Conservation (phyloP, 2,113 vertebrate genomes). For the Microcebus jonahi region DNA sequence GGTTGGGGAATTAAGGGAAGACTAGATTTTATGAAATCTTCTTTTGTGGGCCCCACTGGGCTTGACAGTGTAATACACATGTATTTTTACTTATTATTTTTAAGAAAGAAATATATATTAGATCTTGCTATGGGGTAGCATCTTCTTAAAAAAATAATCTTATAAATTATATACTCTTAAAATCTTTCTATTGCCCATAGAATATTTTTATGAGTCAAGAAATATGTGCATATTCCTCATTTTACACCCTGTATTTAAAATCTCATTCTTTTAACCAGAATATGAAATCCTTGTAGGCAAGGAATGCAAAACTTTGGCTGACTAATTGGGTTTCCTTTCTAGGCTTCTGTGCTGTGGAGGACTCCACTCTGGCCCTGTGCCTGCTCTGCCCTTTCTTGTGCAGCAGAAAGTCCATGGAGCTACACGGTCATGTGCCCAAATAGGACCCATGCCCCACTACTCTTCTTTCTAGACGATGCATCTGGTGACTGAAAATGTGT, state of each 20-base stretch:
- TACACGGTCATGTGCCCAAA: accelerated
- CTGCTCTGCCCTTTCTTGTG: background rate
- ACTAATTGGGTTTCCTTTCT: background rate
- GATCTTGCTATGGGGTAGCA: background rate
- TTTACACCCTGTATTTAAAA: background rate
- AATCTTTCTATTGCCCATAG: background rate
- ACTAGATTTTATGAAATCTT: background rate
- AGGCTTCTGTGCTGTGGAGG: accelerated
- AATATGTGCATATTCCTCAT: background rate
- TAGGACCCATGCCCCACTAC: accelerated
- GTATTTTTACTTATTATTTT: background rate
- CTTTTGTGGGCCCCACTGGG: background rate
- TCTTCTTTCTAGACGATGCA: accelerated
- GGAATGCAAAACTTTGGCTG: background rate
- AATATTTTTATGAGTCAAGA: background rate
- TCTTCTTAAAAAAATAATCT: background rate
- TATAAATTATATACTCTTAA: background rate
- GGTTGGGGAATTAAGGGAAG: background rate
- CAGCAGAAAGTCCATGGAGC: background rate
- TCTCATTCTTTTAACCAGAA: background rate
- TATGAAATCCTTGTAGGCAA: background rate
- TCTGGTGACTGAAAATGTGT: background rate
- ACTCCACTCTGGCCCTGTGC: background rate
- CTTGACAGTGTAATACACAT: background rate
- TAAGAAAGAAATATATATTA: background rate